Percentiles rank a stretch among this genome's conserved stretches.
Evolutionary conservation across 2,797 vertebrate genomes (phyloP).

Genomic region (Artibeus jamaicensis): DNA sequence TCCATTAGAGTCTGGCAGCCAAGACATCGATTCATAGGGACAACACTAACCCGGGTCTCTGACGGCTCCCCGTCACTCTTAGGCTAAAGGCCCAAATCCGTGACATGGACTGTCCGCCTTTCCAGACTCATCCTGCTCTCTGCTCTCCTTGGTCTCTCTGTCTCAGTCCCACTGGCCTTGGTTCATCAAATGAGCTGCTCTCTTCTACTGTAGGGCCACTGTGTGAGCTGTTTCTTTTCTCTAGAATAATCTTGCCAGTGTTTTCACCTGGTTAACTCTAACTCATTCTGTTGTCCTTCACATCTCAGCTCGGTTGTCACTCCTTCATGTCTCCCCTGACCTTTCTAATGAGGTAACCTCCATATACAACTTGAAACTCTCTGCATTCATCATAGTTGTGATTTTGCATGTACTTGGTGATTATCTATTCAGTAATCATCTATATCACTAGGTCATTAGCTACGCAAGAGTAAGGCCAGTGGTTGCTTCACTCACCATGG

Average conservation of each 20-base stretch:
- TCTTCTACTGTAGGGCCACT: not conserved
- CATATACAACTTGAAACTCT: not conserved
- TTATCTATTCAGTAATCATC: not conserved
- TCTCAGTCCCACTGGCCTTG: rapidly evolving
- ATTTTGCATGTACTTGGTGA: not conserved
- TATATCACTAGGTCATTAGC: not conserved
- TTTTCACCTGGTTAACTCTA: not conserved
- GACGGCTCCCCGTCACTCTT: not conserved
- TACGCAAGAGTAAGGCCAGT: not conserved
- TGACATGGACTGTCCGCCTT: not conserved
- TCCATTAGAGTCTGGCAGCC: no score
- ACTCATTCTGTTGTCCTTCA: not conserved
- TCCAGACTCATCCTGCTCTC: not conserved
- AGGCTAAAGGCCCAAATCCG: not conserved
- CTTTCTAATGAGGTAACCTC: not conserved
- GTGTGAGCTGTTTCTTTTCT: not conserved
- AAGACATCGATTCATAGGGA: rapidly evolving
- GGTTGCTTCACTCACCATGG: not conserved
- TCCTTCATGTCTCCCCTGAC: not conserved
- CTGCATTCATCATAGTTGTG: not conserved
- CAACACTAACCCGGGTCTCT: not conserved
- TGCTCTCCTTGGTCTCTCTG: not conserved
- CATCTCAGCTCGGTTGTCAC: not conserved
- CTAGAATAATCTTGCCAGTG: not conserved
- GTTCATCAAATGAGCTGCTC: not conserved